Evolutionary conservation across 2,888 invertebrate species (phyloP), one percentile per base, ranked within the genome.

Genomic region (Argyra leucocephala): DNA sequence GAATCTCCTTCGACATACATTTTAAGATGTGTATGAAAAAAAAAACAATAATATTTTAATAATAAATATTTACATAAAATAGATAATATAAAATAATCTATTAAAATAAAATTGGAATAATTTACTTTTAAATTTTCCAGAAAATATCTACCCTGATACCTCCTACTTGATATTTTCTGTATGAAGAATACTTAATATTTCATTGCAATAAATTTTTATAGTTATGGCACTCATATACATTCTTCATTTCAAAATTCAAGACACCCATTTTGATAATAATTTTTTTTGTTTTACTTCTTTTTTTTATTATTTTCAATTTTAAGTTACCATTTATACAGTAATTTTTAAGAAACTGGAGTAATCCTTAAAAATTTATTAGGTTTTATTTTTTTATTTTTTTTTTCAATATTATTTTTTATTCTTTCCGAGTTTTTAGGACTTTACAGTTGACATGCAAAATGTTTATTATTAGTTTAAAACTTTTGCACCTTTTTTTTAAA

Each of bases 321-420:
- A n/a, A n/a, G n/a, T n/a, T n/a, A n/a, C n/a, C n/a, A n/a, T n/a
- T n/a, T n/a, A n/a, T n/a, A n/a, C n/a, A n/a, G n/a, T n/a, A n/a
- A n/a, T n/a, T n/a, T n/a, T n/a, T n/a, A n/a, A 48, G 18, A 48
- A 48, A 48, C 15, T 48, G 48, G n/a, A 15, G 48, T 48, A 48
- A 48, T 48, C 48, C 48, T 48, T 48, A 48, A 48, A 48, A 48
- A 48, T 48, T 48, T 48, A 48, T 48, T 48, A 48, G 48, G 4
- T 48, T 48, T 48, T 48, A n/a, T n/a, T 18, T 12, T 15, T 48
- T n/a, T 18, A 48, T 48, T 6, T n/a, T n/a, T n/a, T n/a, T n/a
- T n/a, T n/a, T n/a, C 4, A 2, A 48, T 48, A 18, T 48, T 48
- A 18, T 48, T 48, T 9, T 48, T 2, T 3, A 1, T 9, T 18